Percentiles rank a stretch among this genome's conserved stretches.
Evolutionary conservation across 1,140 invertebrate genomes (phyloP).

Genomic region (Drosophila leontia): DNA sequence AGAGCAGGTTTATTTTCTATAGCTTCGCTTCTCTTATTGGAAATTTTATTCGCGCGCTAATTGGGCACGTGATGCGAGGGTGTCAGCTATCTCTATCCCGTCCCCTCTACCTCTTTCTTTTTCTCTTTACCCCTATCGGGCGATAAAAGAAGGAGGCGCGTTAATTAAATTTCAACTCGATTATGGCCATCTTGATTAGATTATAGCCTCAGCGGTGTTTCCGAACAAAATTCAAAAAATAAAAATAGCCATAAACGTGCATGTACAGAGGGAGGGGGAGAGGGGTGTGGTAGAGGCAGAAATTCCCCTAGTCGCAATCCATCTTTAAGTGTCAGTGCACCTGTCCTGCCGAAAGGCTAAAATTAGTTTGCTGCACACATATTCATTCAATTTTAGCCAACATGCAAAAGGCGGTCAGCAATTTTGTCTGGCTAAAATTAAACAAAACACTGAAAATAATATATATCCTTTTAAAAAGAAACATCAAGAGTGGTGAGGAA

Average conservation of each 20-base stretch:
- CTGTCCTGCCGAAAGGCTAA: conserved; percentile 27
- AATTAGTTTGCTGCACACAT: conserved; percentile 21
- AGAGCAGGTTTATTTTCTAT: conserved; percentile 4
- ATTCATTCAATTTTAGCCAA: conserved; percentile 47
- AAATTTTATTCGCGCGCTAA: conserved; percentile 46
- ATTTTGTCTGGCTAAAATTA: conserved; percentile 23
- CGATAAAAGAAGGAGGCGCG: conserved; percentile 40
- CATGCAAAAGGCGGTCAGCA: conserved; percentile 61
- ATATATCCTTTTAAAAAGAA: not conserved
- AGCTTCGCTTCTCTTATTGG: not conserved
- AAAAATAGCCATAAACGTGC: conserved; percentile 26
- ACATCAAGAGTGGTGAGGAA: not conserved
- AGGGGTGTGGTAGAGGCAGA: not conserved
- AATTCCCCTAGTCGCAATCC: conserved; percentile 4
- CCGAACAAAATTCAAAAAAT: conserved; percentile 7
- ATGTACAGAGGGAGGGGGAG: not conserved
- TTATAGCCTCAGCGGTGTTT: conserved; percentile 22
- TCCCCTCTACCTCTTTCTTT: not conserved
- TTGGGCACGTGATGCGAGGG: conserved; percentile 57
- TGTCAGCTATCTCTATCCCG: conserved; percentile 35
- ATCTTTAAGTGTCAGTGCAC: conserved; percentile 45
- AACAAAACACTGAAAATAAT: conserved; percentile 5
- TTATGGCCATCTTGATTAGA: conserved; percentile 59
- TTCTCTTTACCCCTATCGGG: conserved; percentile 5
- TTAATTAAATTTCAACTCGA: conserved; percentile 61